Percentiles rank a stretch among this genome's conserved stretches.
phyloP scores from a whole-genome alignment of 2,888 invertebrate species.

The Lathronympha strigana region DNA sequence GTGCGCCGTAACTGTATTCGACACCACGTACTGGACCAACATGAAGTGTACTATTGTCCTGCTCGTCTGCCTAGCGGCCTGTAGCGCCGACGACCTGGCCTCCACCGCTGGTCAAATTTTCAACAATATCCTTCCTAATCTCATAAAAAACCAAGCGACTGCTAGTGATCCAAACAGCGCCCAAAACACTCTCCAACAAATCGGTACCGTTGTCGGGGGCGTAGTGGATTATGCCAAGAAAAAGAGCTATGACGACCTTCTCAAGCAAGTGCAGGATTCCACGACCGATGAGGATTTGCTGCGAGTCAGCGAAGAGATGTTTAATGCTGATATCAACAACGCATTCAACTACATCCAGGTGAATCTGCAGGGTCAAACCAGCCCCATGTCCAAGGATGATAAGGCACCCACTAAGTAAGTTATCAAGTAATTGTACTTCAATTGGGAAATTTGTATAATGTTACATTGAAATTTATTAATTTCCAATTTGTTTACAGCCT shows the following conservation, averaged over 20 bases:
- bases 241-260: conserved; percentile 76
- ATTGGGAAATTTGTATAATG: too few relatives aligned
- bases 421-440: conserved; percentile 27
- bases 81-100: conserved; percentile 70
- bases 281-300: conserved; percentile 88
- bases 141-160: conserved; percentile 70
- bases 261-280: conserved; percentile 74
- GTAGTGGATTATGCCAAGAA: conserved; percentile 79
- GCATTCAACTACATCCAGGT: conserved; percentile 88
- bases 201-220: conserved; percentile 78
- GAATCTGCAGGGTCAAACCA: conserved; percentile 90
- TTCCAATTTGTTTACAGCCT: conserved; percentile 80
- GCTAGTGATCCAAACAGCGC: conserved; percentile 73
- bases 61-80: conserved; percentile 59
- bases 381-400: conserved; percentile 87
- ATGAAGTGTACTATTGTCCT: conserved; percentile 70
- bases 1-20: conserved; percentile 72
- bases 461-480: not conserved
- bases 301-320: conserved; percentile 88
- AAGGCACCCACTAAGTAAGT: conserved; percentile 90
- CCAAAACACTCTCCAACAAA: conserved; percentile 70
- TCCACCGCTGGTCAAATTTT: conserved; percentile 78
- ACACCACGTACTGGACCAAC: conserved; percentile 64
- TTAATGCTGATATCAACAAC: conserved; percentile 89
- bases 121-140: conserved; percentile 73